Conservation (phyloP, 2,888 invertebrate genomes). For the Melikaiella ostensackeni region DNA sequence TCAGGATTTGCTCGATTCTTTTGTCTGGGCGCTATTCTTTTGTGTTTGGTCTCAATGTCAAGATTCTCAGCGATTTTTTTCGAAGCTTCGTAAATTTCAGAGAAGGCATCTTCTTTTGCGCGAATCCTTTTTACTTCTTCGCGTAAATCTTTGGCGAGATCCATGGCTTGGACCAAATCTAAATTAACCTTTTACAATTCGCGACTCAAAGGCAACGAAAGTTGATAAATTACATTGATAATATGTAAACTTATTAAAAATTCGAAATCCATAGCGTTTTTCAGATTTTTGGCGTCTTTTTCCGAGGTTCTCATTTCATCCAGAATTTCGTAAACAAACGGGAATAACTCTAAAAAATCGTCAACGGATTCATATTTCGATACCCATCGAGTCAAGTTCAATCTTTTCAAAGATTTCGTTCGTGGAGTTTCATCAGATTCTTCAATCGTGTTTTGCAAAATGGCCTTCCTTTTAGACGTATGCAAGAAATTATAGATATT, state of each 20-base stretch:
- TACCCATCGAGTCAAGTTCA: slow-evolving; percentile 19
- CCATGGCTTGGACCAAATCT: not conserved
- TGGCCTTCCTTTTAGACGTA: not conserved
- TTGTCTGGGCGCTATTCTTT: not conserved
- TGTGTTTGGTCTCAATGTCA: no score
- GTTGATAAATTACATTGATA: slow-evolving; percentile 10
- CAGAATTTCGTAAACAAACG: not conserved
- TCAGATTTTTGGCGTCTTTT: slow-evolving; percentile 3
- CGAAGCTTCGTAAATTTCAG: not conserved
- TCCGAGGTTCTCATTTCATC: not conserved
- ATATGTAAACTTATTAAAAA: slow-evolving; percentile 1
- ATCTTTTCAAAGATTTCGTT: slow-evolving; percentile 2
- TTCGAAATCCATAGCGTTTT: slow-evolving; percentile 20
- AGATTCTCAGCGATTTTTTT: slow-evolving; percentile 25
- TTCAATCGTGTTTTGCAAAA: no score
- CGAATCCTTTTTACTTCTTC: not conserved
- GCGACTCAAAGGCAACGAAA: slow-evolving; percentile 13
- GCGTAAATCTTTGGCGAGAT: slow-evolving; percentile 1
- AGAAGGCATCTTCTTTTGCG: not conserved
- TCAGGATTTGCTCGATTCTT: slow-evolving; percentile 14
- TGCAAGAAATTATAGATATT: slow-evolving; percentile 1
- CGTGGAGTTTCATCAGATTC: not conserved
- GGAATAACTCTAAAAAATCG: no score
- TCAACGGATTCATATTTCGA: slow-evolving; percentile 12
- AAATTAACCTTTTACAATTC: no score